phyloP scores from a whole-genome alignment of 1,140 invertebrate genomes.

The Drosophila lini region DNA sequence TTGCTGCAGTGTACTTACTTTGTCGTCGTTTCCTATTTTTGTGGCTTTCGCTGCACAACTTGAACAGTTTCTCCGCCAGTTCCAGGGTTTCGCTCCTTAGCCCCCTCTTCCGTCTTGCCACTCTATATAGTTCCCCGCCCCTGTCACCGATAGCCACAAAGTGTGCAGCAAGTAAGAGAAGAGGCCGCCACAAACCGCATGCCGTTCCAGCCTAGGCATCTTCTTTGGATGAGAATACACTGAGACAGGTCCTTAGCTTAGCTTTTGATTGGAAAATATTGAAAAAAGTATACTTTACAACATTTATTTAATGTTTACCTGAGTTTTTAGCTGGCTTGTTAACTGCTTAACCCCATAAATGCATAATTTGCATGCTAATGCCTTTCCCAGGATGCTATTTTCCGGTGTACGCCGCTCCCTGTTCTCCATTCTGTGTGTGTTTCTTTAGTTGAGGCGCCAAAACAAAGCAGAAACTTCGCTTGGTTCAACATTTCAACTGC shows the following conservation, averaged over 20 bases:
- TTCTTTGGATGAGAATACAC: constrained; percentile 21
- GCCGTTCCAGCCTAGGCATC: constrained; percentile 44
- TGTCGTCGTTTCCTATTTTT: constrained; percentile 73
- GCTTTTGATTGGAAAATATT: background rate
- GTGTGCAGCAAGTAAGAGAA: constrained; percentile 48
- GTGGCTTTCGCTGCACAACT: constrained; percentile 66
- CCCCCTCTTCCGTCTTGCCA: background rate
- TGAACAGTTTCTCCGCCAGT: constrained; percentile 24
- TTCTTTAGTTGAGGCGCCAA: constrained; percentile 60
- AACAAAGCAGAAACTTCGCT: constrained; percentile 70
- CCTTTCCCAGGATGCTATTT: background rate
- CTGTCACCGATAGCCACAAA: constrained; percentile 25
- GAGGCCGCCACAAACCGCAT: constrained; percentile 55
- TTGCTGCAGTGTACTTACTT: constrained; percentile 41
- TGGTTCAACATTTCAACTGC: constrained; percentile 75
- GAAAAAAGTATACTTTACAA: background rate
- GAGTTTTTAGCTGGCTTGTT: background rate
- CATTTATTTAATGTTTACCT: background rate
- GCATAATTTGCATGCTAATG: constrained; percentile 3
- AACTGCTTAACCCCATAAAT: constrained; percentile 3
- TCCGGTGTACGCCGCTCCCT: constrained; percentile 18
- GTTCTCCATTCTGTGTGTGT: constrained; percentile 48
- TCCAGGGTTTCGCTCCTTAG: background rate
- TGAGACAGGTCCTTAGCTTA: background rate
- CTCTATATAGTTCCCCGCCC: constrained; percentile 8